Conservation (phyloP, 2,888 invertebrate species). For the Alcis repandata region DNA sequence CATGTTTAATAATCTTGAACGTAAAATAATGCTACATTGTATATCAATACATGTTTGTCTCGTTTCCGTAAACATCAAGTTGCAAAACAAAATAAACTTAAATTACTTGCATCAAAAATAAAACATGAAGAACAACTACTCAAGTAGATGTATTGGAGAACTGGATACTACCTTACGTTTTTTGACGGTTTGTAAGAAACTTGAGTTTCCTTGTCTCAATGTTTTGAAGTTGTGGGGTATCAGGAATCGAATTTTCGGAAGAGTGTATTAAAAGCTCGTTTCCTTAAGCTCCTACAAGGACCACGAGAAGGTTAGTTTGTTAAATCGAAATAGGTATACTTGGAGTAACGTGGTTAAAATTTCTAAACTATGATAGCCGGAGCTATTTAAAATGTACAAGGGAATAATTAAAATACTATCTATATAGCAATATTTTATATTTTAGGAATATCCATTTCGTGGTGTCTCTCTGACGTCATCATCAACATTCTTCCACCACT, state of each 20-base stretch:
- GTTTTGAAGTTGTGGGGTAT: neutral
- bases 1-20: constrained; percentile 4
- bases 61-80: constrained; percentile 34
- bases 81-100: constrained; percentile 7
- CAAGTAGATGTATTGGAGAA: constrained; percentile 2
- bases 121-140: constrained; percentile 7
- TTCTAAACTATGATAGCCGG: too few relatives aligned
- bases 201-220: constrained; percentile 7
- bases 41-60: constrained; percentile 9
- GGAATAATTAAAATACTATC: too few relatives aligned
- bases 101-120: constrained; percentile 21
- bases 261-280: too few relatives aligned
- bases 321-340: too few relatives aligned
- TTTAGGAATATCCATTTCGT: too few relatives aligned
- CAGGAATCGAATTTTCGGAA: neutral
- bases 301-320: too few relatives aligned
- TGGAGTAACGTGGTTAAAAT: neutral
- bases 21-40: constrained; percentile 12
- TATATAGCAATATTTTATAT: too few relatives aligned
- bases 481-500: too few relatives aligned
- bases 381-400: too few relatives aligned
- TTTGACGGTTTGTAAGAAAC: constrained; percentile 9
- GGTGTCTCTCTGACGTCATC: too few relatives aligned
- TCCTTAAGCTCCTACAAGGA: too few relatives aligned
- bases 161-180: constrained; percentile 3